phyloP scores from a whole-genome alignment of 2,888 invertebrate genomes.

The Plagiodera versicolora region DNA sequence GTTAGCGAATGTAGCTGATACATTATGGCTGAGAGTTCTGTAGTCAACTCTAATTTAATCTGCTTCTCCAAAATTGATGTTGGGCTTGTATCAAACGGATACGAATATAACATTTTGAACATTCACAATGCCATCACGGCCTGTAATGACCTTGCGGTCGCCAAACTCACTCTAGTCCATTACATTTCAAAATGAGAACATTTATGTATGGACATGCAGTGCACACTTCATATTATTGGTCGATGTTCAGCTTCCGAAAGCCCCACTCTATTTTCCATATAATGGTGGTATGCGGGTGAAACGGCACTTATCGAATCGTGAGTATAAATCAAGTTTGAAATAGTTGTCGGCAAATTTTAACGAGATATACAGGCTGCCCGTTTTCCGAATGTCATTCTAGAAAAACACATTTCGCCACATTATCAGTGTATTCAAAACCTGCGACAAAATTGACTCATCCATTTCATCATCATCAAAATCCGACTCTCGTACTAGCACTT shows the following conservation, averaged over 20 bases:
- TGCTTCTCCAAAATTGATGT: not conserved
- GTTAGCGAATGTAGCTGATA: too few species aligned
- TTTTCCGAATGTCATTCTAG: too few species aligned
- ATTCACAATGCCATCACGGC: not conserved
- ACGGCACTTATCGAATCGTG: too few species aligned
- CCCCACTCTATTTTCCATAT: not conserved
- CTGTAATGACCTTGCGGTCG: not conserved
- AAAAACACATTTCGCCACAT: too few species aligned
- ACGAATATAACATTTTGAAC: not conserved
- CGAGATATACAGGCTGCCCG: too few species aligned
- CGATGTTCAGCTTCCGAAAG: not conserved
- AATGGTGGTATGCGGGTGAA: not conserved
- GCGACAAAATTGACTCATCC: too few species aligned
- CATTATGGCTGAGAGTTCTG: too few species aligned
- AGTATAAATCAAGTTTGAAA: too few species aligned
- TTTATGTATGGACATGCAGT: not conserved
- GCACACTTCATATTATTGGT: not conserved
- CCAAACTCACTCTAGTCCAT: not conserved
- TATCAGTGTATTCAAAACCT: too few species aligned
- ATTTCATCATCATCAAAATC: too few species aligned
- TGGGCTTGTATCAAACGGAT: not conserved
- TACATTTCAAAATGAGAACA: not conserved
- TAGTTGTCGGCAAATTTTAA: too few species aligned
- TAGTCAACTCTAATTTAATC: not conserved
- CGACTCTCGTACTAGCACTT: too few species aligned